Base-by-base conservation (phyloP, 2,113 vertebrate species). In the Caloenas nicobarica region DNA sequence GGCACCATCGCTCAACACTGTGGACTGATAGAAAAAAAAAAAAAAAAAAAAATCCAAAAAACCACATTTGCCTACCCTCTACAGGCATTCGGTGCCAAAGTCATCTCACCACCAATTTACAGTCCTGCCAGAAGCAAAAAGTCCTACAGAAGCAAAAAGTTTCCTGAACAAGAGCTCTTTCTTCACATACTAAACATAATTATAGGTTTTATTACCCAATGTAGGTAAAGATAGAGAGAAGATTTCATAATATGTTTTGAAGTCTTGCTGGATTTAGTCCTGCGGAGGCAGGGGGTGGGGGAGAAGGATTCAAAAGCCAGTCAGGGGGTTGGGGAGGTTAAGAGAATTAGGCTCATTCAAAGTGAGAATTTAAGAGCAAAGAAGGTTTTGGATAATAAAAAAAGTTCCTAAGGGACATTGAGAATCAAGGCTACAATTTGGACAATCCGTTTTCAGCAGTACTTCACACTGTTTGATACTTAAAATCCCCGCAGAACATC, bases 131-230 rank as follows among this genome's bases (percentile, higher is more conserved):
- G 44, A 19, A 46, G 64, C 40, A 84, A 76, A 68, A 19, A 44
- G 44, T 18, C 44, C 9, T 16, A 71, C 28, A 21, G 33, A 31
- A 77, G 81, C 23, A 82, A 56, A 33, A 76, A 5, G 10, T 34
- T 69, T 61, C 71, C 66, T 31, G 36, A 90, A 89, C 61, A 48
- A 74, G 38, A 70, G 11, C 44, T 86, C 64, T 50, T 61, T 76
- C 58, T 93, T 91, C 42, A 48, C 57, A 80, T 46, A 94, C 60
- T 61, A 64, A 93, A 87, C 13, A 25, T 73, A 97, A 97, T 97
- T 87, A 94, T 0, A 91, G 69, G 66, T 68, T 96, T 91, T 90
- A 74, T 64, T 95, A 91, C 53, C 88, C 72, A 91, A 78, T 58
- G 66, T 60, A 95, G n/a, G 60, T 82, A 92, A 78, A 78, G 57